Conservation (phyloP, 2,113 vertebrate species). For the Falcunculus frontatus region DNA sequence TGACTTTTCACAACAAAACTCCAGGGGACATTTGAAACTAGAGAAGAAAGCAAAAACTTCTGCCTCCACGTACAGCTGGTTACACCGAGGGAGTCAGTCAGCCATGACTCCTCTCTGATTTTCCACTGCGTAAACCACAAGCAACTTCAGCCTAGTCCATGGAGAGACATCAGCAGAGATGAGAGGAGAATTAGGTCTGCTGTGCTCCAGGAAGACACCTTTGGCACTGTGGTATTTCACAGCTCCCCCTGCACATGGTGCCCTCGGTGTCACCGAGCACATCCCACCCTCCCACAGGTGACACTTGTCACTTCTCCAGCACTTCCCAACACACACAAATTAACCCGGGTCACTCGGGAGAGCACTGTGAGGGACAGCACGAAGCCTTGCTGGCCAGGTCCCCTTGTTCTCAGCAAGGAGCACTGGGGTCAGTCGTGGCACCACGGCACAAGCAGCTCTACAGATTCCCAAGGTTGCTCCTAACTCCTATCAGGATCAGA, state of each 20-base stretch:
- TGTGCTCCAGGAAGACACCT: neutral
- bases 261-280: neutral
- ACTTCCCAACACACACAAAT: neutral
- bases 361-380: neutral
- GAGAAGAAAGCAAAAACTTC: constrained; percentile 14
- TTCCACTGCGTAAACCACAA: neutral
- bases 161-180: neutral
- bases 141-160: neutral
- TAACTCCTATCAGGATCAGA: neutral
- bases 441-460: neutral
- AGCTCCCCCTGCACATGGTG: neutral
- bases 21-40: constrained; percentile 10
- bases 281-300: accelerated
- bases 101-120: neutral
- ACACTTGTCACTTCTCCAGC: neutral
- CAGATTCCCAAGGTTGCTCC: neutral
- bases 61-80: neutral
- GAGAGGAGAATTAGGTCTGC: neutral
- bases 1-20: constrained; percentile 34
- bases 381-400: neutral
- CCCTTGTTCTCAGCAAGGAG: neutral
- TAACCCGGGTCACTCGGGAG: neutral
- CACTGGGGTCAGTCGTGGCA: accelerated
- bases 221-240: neutral
- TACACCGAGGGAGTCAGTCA: neutral